phyloP scores from a whole-genome alignment of 2,888 invertebrate species.

The Salticus scenicus region DNA sequence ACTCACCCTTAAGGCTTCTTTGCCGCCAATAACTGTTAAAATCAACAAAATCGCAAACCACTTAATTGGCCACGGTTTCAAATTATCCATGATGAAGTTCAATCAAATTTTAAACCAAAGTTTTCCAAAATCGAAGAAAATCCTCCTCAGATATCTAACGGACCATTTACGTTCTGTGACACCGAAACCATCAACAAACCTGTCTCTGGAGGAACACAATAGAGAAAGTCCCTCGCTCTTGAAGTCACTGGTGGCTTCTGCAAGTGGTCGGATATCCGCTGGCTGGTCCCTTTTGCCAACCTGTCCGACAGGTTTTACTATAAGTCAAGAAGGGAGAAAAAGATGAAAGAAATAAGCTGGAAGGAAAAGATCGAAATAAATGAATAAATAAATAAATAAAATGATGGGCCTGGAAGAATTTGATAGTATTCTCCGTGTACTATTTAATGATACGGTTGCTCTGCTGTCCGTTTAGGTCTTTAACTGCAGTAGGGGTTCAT shows the following conservation, averaged over 20 bases:
- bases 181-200: constrained; percentile 22
- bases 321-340: constrained; percentile 23
- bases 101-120: background rate
- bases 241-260: constrained; percentile 14
- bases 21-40: constrained; percentile 48
- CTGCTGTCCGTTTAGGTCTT: constrained; percentile 42
- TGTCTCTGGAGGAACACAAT: constrained; percentile 6
- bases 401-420: constrained; percentile 11
- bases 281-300: constrained; percentile 34
- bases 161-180: background rate
- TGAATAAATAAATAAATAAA: background rate
- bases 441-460: constrained; percentile 41
- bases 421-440: background rate
- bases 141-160: background rate
- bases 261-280: constrained; percentile 17
- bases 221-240: constrained; percentile 19
- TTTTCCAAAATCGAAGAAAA: background rate
- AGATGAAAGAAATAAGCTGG: background rate
- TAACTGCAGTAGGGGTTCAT: background rate
- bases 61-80: constrained; percentile 20
- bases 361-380: background rate
- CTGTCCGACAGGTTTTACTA: constrained; percentile 60
- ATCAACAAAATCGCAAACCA: constrained; percentile 31
- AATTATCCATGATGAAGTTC: constrained; percentile 42
- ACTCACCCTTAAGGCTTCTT: constrained; percentile 56